Base-by-base conservation (phyloP, 2,888 invertebrate species). In the Melipona bicolor region DNA sequence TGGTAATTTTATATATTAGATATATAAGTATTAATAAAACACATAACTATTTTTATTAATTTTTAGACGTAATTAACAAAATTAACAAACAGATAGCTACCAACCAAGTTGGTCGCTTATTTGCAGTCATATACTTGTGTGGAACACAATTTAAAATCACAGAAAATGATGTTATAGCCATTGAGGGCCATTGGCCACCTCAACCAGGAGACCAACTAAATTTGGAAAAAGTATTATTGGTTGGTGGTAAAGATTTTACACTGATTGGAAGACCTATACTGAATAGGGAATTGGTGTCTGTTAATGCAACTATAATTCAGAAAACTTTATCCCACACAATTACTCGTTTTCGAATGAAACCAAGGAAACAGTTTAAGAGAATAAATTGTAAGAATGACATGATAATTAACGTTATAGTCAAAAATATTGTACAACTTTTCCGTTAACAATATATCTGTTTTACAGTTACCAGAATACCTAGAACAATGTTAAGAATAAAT, bases 141-240 rank as follows among this genome's bases (percentile, higher is more conserved):
- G 98, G 98, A 19, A 97, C 97, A 94, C 98, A 98, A 92, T 97
- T 97, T 95, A 97, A 98, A 94, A 96, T 98, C 0, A 98, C 98
- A 0, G 96, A 97, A 80, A 98, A 97, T n/a, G 98, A 98, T 94
- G 95, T 98, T 4, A 95, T 98, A 50, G 95, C 98, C 0, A 95
- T 98, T 0, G 97, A 97, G 94, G 98, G 98, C 0, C 96, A 96
- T 91, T 98, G 98, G 98, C 97, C 97, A 52, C 98, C 98, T 3
- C 96, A 96, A 74, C 96, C 96, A 77, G 98, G 98, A 0, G 98
- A 98, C 92, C 95, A 96, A 94, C 96, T 98, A 75, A 96, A 96
- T 85, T 94, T 98, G 69, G 98, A 98, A 91, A 98, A 98, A 95
- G 97, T 98, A 4, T 93, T 98, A 71, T 92, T 98, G 36, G 97